Evolutionary conservation across 1,140 invertebrate genomes (phyloP).

Genomic region (Apis laboriosa): DNA sequence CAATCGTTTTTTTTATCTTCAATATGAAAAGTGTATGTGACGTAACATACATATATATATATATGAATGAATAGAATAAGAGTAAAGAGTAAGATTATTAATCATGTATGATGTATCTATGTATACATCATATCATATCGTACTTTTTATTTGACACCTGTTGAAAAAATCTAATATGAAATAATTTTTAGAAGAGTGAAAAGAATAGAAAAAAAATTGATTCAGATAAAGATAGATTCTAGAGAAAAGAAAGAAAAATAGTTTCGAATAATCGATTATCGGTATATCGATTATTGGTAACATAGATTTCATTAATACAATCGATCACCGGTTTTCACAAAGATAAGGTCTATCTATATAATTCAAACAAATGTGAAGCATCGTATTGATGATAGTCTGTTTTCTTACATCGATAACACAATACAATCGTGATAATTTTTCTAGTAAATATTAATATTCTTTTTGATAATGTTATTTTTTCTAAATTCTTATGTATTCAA

Average conservation of each 20-base stretch:
- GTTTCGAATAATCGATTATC: neutral
- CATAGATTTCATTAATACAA: neutral
- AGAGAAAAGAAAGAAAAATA: neutral
- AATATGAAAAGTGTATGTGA: slow-evolving; percentile 1
- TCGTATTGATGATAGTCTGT: neutral
- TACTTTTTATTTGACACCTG: neutral
- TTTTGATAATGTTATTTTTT: slow-evolving; percentile 20
- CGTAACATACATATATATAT: neutral
- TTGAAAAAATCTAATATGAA: neutral
- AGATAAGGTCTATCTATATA: neutral
- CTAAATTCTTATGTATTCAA: neutral
- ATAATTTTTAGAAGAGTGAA: neutral
- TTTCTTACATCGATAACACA: slow-evolving; percentile 16
- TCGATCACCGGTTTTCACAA: neutral
- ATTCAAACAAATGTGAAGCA: neutral
- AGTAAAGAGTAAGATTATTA: neutral
- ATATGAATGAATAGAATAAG: neutral
- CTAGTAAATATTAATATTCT: neutral
- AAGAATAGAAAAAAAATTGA: neutral
- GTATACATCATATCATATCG: neutral
- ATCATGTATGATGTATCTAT: neutral
- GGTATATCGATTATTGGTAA: neutral
- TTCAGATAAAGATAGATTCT: neutral
- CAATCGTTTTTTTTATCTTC: slow-evolving; percentile 33
- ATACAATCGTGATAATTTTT: slow-evolving; percentile 1